These are phyloP conservation scores for Cryptocephalus primarius DNA, from an alignment of 2,888 invertebrate genomes.

Conservation along the genomic window DNA sequence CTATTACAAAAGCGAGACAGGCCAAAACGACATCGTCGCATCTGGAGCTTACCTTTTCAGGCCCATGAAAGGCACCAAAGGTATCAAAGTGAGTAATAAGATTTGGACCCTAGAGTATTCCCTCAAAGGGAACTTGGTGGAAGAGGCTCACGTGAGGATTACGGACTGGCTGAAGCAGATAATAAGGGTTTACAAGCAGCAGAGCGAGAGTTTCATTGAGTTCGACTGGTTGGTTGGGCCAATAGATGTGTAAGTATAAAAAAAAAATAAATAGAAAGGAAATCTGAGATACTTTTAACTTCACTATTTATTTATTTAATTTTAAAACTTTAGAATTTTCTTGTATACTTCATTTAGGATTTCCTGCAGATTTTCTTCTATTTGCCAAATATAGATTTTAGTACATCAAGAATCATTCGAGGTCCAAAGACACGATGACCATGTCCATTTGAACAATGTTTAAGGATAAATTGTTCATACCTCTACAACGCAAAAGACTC, in stretches of 20 bases:
- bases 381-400: too few relatives aligned
- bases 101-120: background rate
- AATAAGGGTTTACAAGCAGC: slow-evolving; percentile 52
- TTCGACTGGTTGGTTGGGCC: slow-evolving; percentile 70
- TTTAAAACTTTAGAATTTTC: too few relatives aligned
- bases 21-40: slow-evolving; percentile 54
- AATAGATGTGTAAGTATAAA: slow-evolving; percentile 46
- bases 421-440: too few relatives aligned
- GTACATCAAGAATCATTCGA: too few relatives aligned
- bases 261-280: background rate
- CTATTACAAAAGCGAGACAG: slow-evolving; percentile 40
- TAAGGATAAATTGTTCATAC: too few relatives aligned
- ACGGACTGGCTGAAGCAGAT: slow-evolving; percentile 60
- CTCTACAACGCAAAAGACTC: too few relatives aligned
- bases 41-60: slow-evolving; percentile 90
- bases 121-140: slow-evolving; percentile 7
- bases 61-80: slow-evolving; percentile 34
- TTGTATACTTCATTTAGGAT: too few relatives aligned
- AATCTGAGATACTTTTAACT: background rate
- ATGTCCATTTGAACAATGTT: too few relatives aligned
- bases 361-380: too few relatives aligned
- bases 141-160: slow-evolving; percentile 44
- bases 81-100: background rate
- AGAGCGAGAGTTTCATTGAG: slow-evolving; percentile 42
- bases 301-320: too few relatives aligned